Percentiles rank a stretch among this genome's conserved stretches.
These are phyloP conservation scores for Istiophorus platypterus DNA, from an alignment of 2,113 vertebrate species.

Conservation along the genomic window DNA sequence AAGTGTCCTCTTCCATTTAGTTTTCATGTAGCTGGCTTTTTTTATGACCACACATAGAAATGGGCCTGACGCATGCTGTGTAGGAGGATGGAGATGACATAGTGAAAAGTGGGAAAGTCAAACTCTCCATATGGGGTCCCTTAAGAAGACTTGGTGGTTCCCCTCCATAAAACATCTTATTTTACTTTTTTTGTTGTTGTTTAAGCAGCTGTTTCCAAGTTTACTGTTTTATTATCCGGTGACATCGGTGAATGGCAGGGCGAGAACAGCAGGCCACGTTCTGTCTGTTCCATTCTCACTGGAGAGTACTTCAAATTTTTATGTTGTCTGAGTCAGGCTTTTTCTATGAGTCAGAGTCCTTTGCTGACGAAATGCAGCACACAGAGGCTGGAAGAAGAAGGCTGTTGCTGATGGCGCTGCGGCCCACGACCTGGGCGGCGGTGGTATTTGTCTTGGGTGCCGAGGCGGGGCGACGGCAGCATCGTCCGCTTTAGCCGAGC, in stretches of 20 bases:
- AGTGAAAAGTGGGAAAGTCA: neutral
- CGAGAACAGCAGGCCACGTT: neutral
- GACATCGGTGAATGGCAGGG: conserved; percentile 1
- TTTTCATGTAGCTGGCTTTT: neutral
- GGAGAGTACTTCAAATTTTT: conserved; percentile 4
- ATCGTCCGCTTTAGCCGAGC: conserved; percentile 20
- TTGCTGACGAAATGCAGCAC: conserved; percentile 12
- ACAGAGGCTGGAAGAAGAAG: neutral
- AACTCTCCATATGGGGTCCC: neutral
- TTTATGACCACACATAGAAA: too few species aligned
- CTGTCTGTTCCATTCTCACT: neutral
- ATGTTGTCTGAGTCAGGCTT: conserved; percentile 9
- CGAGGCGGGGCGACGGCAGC: too few species aligned
- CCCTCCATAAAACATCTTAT: neutral
- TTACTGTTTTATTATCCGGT: neutral
- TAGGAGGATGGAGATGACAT: too few species aligned
- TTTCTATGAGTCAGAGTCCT: conserved; percentile 1
- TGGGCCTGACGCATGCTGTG: too few species aligned
- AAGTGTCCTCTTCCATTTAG: neutral
- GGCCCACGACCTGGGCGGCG: conserved; percentile 14
- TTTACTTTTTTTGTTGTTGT: neutral
- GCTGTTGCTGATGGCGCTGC: conserved; percentile 10
- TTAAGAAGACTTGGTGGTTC: neutral
- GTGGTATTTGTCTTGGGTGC: too few species aligned
- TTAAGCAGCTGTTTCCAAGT: neutral